phyloP scores from a whole-genome alignment of 2,797 vertebrate genomes.

The Chrysocyon brachyurus region DNA sequence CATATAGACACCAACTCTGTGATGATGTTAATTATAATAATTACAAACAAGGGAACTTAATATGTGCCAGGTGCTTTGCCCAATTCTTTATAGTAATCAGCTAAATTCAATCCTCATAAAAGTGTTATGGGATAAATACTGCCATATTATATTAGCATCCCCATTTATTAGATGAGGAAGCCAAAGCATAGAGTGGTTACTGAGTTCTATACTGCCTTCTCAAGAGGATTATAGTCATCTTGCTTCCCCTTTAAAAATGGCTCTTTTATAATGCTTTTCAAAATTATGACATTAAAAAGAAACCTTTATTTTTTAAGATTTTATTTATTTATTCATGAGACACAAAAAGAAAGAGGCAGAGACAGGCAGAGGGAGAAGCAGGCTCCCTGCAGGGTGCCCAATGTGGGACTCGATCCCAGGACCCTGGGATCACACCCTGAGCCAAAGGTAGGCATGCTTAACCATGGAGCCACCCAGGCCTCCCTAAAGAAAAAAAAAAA shows the following conservation, averaged over 20 bases:
- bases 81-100: background rate
- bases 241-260: background rate
- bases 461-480: no score
- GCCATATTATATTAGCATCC: background rate
- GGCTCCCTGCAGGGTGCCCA: no score
- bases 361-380: no score
- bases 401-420: no score
- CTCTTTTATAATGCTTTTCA: background rate
- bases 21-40: background rate
- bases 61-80: background rate
- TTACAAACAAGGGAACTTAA: background rate
- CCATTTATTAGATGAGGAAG: background rate
- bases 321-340: no score
- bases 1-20: background rate
- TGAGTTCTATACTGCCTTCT: background rate
- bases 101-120: background rate
- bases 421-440: no score
- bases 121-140: background rate
- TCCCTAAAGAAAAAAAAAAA: background rate
- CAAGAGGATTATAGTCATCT: background rate
- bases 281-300: constrained; percentile 41
- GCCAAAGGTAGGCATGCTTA: no score
- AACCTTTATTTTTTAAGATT: background rate
- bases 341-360: no score
- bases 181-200: background rate